Evolutionary conservation across 2,888 invertebrate genomes (phyloP).

Genomic region (Nemapogon koenigi): DNA sequence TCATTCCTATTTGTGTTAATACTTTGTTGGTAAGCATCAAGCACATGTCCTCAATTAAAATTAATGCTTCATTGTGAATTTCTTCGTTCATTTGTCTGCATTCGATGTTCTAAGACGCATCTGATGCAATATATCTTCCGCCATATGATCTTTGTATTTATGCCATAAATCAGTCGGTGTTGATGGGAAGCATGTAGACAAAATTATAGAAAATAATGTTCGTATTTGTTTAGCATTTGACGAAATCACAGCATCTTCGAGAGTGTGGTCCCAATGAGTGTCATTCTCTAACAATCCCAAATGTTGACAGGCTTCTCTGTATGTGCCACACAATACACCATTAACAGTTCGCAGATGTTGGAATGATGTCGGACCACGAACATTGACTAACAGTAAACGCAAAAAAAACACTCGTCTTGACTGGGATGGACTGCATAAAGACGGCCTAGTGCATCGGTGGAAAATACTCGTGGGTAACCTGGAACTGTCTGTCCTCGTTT

Average conservation of each 20-base stretch:
- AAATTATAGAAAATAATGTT: constrained; percentile 13
- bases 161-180: constrained; percentile 11
- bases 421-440: constrained; percentile 15
- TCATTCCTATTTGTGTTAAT: constrained; percentile 1
- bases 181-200: constrained; percentile 12
- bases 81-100: neutral
- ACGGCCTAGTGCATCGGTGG: constrained; percentile 14
- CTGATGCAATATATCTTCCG: constrained; percentile 12
- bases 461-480: constrained; percentile 10
- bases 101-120: no score
- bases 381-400: constrained; percentile 12
- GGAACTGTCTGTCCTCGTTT: constrained; percentile 19
- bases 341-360: constrained; percentile 16
- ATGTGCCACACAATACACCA: constrained; percentile 16
- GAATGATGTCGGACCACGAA: constrained; percentile 19
- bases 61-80: constrained; percentile 1
- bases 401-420: constrained; percentile 13
- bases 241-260: constrained; percentile 13
- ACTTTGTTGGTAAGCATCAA: constrained; percentile 1
- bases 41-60: neutral
- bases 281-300: constrained; percentile 17
- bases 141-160: constrained; percentile 11
- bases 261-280: constrained; percentile 11
- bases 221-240: constrained; percentile 13
- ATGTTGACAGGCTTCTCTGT: constrained; percentile 15